These are phyloP conservation scores for Fulmarus glacialis DNA, from an alignment of 2,113 vertebrate species.

Conservation along the genomic window DNA sequence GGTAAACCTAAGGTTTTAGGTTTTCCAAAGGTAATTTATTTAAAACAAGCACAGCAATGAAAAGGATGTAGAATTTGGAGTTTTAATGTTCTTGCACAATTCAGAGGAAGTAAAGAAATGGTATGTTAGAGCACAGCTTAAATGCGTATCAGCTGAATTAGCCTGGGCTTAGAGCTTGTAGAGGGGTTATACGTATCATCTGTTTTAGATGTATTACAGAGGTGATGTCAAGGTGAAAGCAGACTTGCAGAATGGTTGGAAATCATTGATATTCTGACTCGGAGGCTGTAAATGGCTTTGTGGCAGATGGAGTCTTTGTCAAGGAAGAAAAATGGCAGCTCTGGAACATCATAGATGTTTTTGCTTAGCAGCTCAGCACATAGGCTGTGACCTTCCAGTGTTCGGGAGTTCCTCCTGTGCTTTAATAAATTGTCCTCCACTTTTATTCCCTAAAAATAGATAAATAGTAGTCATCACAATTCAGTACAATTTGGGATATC, in stretches of 20 bases:
- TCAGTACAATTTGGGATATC: constrained; percentile 65
- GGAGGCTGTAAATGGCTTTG: constrained; percentile 88
- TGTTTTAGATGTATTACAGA: constrained; percentile 78
- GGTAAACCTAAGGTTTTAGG: neutral
- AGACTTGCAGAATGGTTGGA: constrained; percentile 83
- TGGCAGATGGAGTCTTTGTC: constrained; percentile 99
- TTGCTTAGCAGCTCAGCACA: constrained; percentile 77
- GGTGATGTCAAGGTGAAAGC: constrained; percentile 93
- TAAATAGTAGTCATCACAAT: constrained; percentile 75
- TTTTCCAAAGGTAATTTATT: constrained; percentile 9
- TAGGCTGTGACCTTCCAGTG: constrained; percentile 85
- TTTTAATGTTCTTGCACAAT: neutral
- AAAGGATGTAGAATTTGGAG: neutral
- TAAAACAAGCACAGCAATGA: neutral
- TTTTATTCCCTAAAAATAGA: constrained; percentile 76
- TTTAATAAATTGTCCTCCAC: constrained; percentile 81
- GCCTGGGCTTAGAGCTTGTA: constrained; percentile 49
- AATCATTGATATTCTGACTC: constrained; percentile 98
- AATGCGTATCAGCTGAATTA: constrained; percentile 67
- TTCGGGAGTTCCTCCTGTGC: constrained; percentile 75
- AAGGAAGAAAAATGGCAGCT: constrained; percentile 95
- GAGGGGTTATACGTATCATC: constrained; percentile 75
- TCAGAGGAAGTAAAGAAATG: constrained; percentile 59
- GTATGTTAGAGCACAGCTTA: constrained; percentile 49
- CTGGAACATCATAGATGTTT: constrained; percentile 80